Percentiles rank a stretch among this genome's conserved stretches.
phyloP scores from a whole-genome alignment of 2,113 vertebrate species.

The Dolichallabes microphthalmus region DNA sequence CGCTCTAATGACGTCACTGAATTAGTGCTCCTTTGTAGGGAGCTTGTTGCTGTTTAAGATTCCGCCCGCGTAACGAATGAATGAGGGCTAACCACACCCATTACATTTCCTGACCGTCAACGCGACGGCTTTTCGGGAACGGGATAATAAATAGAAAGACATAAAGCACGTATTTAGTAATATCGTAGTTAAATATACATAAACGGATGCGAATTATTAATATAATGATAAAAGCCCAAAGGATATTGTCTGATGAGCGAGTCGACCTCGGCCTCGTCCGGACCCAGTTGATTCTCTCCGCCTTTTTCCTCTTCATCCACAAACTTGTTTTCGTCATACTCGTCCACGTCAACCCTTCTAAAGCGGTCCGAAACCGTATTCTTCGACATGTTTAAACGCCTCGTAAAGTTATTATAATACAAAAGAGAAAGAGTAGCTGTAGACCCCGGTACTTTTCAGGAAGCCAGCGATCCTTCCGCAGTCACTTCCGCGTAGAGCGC shows the following conservation, averaged over 20 bases:
- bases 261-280: conserved; percentile 93
- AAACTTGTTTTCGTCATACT: conserved; percentile 97
- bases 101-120: neutral
- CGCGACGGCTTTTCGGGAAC: neutral
- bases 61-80: conserved; percentile 24
- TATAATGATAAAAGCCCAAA: conserved; percentile 46
- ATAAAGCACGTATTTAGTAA: neutral
- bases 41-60: neutral
- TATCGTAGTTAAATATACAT: neutral
- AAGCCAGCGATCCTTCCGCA: conserved; percentile 31
- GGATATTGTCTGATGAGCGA: conserved; percentile 96
- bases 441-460: conserved; percentile 31
- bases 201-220: neutral
- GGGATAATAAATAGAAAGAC: neutral
- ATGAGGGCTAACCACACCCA: conserved; percentile 35
- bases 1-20: neutral
- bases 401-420: neutral
- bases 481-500: conserved; percentile 43
- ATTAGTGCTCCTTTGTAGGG: neutral
- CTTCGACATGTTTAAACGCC: conserved; percentile 77
- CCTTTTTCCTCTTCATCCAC: conserved; percentile 91
- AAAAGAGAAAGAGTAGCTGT: neutral
- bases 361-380: conserved; percentile 84
- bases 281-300: conserved; percentile 88
- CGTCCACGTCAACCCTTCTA: conserved; percentile 90